Evolutionary conservation across 2,797 vertebrate species (phyloP).

Genomic region (Apogon talboti): DNA sequence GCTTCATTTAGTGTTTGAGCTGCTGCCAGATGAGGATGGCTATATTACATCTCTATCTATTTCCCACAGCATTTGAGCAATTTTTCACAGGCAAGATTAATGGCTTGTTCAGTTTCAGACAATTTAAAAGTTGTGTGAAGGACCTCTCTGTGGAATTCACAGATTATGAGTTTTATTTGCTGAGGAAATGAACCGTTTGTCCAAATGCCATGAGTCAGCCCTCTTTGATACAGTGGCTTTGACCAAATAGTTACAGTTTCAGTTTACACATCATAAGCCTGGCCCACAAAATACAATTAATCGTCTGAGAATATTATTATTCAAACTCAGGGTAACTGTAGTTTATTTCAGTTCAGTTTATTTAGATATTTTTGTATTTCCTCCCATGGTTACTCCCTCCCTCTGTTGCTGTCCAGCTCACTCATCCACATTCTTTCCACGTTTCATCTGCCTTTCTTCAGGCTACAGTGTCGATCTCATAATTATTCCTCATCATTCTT

Average conservation of each 20-base stretch:
- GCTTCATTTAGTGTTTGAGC: slow-evolving; percentile 69
- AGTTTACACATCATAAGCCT: slow-evolving; percentile 11
- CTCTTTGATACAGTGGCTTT: slow-evolving; percentile 25
- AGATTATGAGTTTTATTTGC: slow-evolving; percentile 64
- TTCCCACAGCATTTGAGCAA: slow-evolving; percentile 70
- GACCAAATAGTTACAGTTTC: slow-evolving; percentile 31
- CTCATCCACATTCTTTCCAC: slow-evolving; percentile 23
- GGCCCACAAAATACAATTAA: slow-evolving; percentile 25
- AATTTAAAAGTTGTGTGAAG: slow-evolving; percentile 54
- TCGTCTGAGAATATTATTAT: slow-evolving; percentile 6
- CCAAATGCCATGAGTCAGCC: slow-evolving; percentile 57
- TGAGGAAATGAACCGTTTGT: slow-evolving; percentile 62
- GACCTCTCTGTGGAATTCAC: slow-evolving; percentile 53
- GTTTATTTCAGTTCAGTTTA: not conserved
- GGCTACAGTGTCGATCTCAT: slow-evolving; percentile 16
- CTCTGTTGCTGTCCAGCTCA: slow-evolving; percentile 7
- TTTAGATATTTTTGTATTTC: not conserved
- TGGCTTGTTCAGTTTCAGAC: slow-evolving; percentile 62
- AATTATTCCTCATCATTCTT: slow-evolving; percentile 45
- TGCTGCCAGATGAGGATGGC: slow-evolving; percentile 57
- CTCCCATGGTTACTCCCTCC: slow-evolving; percentile 1
- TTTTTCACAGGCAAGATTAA: slow-evolving; percentile 74
- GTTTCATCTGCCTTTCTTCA: not conserved
- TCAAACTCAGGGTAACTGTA: slow-evolving; percentile 6
- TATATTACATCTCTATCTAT: slow-evolving; percentile 71